Conservation (phyloP, 2,797 vertebrate species). For the Cuculus canorus region DNA sequence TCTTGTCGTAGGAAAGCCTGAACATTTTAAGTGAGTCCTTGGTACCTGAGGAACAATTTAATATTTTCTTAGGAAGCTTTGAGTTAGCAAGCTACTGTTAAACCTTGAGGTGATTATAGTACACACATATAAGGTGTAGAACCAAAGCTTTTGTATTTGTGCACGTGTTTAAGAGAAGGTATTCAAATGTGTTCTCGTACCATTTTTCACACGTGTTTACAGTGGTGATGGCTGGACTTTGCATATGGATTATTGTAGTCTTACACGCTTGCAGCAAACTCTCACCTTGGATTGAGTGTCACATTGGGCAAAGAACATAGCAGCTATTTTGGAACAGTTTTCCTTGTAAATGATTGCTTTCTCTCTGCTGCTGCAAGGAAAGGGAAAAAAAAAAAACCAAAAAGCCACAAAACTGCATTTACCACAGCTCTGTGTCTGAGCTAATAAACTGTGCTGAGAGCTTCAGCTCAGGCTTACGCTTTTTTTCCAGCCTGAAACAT, state of each 20-base stretch:
- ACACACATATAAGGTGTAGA: not conserved
- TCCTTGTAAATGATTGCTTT: not conserved
- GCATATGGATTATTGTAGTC: constrained; percentile 1
- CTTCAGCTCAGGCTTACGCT: not conserved
- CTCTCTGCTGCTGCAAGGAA: not conserved
- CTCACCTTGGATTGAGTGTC: not conserved
- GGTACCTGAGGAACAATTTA: not conserved
- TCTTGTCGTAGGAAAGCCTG: not conserved
- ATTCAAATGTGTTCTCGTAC: not conserved
- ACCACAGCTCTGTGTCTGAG: constrained; percentile 26
- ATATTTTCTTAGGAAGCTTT: not conserved
- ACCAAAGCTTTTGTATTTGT: not conserved
- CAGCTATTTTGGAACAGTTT: constrained; percentile 19
- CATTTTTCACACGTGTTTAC: not conserved
- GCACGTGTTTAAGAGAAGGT: not conserved
- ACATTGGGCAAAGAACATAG: not conserved
- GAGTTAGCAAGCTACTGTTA: not conserved
- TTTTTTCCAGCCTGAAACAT: not conserved
- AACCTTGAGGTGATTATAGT: not conserved
- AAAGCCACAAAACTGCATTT: not conserved
- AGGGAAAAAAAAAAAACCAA: rapidly evolving
- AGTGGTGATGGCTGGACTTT: not conserved
- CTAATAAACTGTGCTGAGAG: constrained; percentile 12
- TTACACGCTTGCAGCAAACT: not conserved
- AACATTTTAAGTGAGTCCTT: not conserved